These are phyloP conservation scores for Plagiodera versicolora DNA, from an alignment of 2,888 invertebrate genomes.

Conservation along the genomic window DNA sequence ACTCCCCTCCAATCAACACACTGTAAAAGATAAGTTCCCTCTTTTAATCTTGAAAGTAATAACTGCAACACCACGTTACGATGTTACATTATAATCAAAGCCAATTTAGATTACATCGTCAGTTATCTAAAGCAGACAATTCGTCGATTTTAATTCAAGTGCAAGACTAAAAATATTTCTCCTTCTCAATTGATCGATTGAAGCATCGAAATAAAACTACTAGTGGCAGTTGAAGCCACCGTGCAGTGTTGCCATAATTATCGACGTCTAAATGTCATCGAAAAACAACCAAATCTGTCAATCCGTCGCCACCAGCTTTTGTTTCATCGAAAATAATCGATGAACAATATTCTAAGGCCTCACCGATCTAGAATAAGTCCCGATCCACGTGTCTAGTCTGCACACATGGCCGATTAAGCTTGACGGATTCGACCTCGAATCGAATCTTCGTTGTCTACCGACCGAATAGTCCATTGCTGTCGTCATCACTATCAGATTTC, in stretches of 20 bases:
- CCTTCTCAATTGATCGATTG: neutral
- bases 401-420: conserved; percentile 17
- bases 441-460: conserved; percentile 17
- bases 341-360: no score
- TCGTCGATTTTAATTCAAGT: neutral
- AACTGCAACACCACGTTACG: neutral
- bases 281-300: no score
- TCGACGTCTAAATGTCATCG: no score
- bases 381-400: no score
- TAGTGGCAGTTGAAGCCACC: no score
- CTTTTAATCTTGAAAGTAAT: conserved; percentile 8
- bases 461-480: neutral
- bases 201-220: no score
- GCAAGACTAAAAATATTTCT: neutral
- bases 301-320: no score
- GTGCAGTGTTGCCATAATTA: no score
- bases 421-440: conserved; percentile 14
- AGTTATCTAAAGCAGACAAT: neutral
- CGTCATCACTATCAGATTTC: conserved; percentile 2
- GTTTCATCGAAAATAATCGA: no score
- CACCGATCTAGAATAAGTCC: no score
- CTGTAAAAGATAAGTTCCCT: neutral
- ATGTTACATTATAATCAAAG: conserved; percentile 4
- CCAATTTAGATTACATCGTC: conserved; percentile 11
- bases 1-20: conserved; percentile 10